Conservation (phyloP, 2,888 invertebrate genomes). For the Pseudoips prasinana region DNA sequence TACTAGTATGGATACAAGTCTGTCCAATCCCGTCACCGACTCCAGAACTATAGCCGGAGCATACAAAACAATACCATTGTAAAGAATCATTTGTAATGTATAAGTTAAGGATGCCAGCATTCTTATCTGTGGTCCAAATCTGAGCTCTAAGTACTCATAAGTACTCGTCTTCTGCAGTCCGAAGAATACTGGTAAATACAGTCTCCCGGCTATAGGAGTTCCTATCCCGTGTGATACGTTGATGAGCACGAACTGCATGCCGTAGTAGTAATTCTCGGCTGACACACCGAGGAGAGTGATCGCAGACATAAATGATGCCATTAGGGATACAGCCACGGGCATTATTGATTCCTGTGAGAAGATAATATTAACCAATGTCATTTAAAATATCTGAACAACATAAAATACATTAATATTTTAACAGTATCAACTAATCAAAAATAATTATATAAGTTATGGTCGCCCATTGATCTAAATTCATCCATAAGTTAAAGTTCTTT, state of each 20-base stretch:
- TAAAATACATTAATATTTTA: too few relatives aligned
- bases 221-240: slow-evolving; percentile 88
- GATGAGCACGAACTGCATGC: slow-evolving; percentile 89
- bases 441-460: too few relatives aligned
- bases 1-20: slow-evolving; percentile 86
- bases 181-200: slow-evolving; percentile 93
- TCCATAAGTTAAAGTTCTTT: too few relatives aligned
- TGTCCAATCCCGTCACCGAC: slow-evolving; percentile 90
- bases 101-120: slow-evolving; percentile 91
- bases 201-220: slow-evolving; percentile 88
- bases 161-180: slow-evolving; percentile 92
- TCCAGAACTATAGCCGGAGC: slow-evolving; percentile 96
- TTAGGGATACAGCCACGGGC: slow-evolving; percentile 93
- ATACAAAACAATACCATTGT: slow-evolving; percentile 95
- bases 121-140: slow-evolving; percentile 91
- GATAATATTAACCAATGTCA: too few relatives aligned
- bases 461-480: too few relatives aligned
- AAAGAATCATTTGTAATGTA: slow-evolving; percentile 93
- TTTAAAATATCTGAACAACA: too few relatives aligned
- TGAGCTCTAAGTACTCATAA: slow-evolving; percentile 94
- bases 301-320: slow-evolving; percentile 97
- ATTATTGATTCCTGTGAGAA: slow-evolving; percentile 87
- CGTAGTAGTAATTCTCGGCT: slow-evolving; percentile 92
- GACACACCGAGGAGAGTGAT: slow-evolving; percentile 94
- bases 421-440: too few relatives aligned